These are phyloP conservation scores for Rutpela maculata DNA, from an alignment of 2,888 invertebrate genomes.

Conservation along the genomic window DNA sequence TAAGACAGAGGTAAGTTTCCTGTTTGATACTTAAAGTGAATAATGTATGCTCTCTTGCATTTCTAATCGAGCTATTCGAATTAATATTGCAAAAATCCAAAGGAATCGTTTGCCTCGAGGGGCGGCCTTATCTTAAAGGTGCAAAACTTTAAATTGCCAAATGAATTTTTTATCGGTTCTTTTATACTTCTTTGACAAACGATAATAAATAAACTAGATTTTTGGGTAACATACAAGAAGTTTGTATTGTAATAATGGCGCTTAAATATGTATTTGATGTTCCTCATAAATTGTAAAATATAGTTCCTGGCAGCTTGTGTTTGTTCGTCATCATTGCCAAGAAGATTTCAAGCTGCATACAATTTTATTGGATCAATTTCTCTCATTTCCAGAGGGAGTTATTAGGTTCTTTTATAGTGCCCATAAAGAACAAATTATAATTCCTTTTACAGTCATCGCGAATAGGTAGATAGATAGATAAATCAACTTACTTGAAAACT, in stretches of 20 bases:
- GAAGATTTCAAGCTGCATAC: not conserved
- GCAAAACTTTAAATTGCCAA: not conserved
- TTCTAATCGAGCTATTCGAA: not conserved
- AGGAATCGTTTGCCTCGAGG: not conserved
- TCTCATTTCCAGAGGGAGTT: no score
- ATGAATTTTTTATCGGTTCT: not conserved
- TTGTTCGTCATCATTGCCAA: not conserved
- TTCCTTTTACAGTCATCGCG: no score
- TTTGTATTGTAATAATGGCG: not conserved
- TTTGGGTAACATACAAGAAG: not conserved
- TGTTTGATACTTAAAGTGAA: not conserved
- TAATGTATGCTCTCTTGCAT: not conserved
- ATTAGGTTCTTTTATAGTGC: no score
- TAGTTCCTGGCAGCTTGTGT: not conserved
- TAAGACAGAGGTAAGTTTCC: conserved; percentile 7
- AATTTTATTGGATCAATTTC: no score
- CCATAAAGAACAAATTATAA: no score
- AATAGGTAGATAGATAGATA: no score
- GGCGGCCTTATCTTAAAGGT: not conserved
- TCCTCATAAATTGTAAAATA: not conserved
- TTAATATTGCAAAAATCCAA: conserved; percentile 26
- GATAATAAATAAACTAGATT: not conserved
- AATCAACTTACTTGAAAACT: no score
- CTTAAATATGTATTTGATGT: not conserved
- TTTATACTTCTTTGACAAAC: not conserved